phyloP scores from a whole-genome alignment of 1,140 invertebrate species.

The Hyles euphorbiae region DNA sequence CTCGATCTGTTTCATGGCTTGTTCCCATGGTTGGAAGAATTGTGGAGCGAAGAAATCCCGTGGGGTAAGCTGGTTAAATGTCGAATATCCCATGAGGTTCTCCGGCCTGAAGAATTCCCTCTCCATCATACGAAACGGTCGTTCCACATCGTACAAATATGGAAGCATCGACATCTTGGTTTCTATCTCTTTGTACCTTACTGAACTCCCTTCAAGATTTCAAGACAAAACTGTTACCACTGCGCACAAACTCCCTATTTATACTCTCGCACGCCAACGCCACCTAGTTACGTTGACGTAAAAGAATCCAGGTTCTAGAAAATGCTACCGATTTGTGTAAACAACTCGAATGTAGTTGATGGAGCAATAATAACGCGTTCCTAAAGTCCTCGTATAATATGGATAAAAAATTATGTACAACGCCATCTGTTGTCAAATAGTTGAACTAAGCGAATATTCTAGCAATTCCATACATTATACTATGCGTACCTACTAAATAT shows the following conservation, averaged over 20 bases:
- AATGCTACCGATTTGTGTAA: slow-evolving; percentile 3
- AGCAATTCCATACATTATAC: background rate
- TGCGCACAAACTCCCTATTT: slow-evolving; percentile 30
- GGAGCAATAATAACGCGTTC: background rate
- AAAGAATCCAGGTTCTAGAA: slow-evolving; percentile 16
- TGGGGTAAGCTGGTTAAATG: slow-evolving; percentile 34
- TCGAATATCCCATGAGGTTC: slow-evolving; percentile 23
- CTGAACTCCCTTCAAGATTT: slow-evolving; percentile 12
- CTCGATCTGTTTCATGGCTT: slow-evolving; percentile 31
- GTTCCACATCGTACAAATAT: slow-evolving; percentile 43
- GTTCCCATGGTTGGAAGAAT: slow-evolving; percentile 34
- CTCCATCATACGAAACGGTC: slow-evolving; percentile 37
- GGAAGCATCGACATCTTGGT: slow-evolving; percentile 54
- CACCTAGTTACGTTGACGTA: slow-evolving; percentile 32
- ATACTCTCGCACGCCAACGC: slow-evolving; percentile 39
- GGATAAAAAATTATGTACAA: slow-evolving; percentile 12
- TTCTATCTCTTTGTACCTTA: slow-evolving; percentile 8
- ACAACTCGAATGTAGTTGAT: background rate
- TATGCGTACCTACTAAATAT: background rate
- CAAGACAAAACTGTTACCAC: slow-evolving; percentile 20
- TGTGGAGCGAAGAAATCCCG: slow-evolving; percentile 18
- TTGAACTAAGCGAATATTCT: background rate
- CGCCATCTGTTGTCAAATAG: slow-evolving; percentile 42
- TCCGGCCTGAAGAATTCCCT: slow-evolving; percentile 36
- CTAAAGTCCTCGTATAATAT: slow-evolving; percentile 5